phyloP scores from a whole-genome alignment of 2,113 vertebrate genomes.

The Lasiurus borealis region DNA sequence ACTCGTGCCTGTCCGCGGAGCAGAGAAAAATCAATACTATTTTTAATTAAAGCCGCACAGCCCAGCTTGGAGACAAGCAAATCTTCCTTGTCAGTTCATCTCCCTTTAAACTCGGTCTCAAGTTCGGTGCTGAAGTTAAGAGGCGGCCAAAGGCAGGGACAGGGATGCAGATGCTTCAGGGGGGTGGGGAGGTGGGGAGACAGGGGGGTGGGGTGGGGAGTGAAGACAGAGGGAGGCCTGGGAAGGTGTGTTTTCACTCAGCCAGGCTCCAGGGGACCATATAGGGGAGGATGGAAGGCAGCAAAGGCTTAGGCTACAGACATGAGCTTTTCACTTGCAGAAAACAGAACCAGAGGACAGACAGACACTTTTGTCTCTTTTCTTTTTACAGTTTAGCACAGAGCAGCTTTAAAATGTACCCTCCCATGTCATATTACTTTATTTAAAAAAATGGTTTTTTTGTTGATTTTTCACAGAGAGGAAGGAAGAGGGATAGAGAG shows the following conservation, averaged over 20 bases:
- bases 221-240: background rate
- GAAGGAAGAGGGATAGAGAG: no score
- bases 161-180: background rate
- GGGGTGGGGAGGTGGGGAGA: rapidly evolving
- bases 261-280: background rate
- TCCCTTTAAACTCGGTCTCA: conserved; percentile 80
- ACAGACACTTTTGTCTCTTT: conserved; percentile 42
- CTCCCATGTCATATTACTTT: background rate
- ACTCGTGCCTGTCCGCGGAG: conserved; percentile 86
- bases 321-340: background rate
- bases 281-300: background rate
- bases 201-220: background rate
- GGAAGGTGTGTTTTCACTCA: no score
- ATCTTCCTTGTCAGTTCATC: conserved; percentile 84
- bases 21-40: conserved; percentile 88
- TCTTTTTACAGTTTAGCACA: background rate
- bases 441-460: background rate
- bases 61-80: conserved; percentile 82
- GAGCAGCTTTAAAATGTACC: background rate
- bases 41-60: conserved; percentile 90
- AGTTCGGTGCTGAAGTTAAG: conserved; percentile 80
- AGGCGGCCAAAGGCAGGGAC: background rate
- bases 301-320: background rate
- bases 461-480: no score
- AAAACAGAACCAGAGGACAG: conserved; percentile 11